Base-by-base conservation (phyloP, 2,797 vertebrate genomes). In the Zalophus californianus region DNA sequence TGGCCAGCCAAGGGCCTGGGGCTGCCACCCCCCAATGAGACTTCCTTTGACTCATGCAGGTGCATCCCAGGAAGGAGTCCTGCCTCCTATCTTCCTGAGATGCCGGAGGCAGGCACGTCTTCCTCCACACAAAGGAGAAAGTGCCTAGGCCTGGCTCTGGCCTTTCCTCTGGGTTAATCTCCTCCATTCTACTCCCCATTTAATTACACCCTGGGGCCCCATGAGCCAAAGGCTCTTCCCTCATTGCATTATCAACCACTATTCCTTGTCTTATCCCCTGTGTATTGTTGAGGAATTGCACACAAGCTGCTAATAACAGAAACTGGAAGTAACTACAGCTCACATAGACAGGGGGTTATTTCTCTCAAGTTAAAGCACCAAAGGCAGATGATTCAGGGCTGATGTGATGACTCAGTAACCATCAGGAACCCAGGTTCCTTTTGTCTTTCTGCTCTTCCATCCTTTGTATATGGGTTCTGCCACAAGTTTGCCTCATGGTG, bases 231-330 rank as follows among this genome's bases (percentile, higher is more conserved):
- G 60, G 66, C 78, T 58, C 25, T 38, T 35, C 25, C 60, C 56
- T 54, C 50, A 0, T 1, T 21, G 44, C 0, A 0, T 41, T 18
- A 20, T 41, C 62, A 58, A 8, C 64, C 2, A 0, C 75, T 12
- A 1, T 9, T 48, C 66, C 82, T 82, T 29, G 7, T 13, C n/a
- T 0, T 14, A 0, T 32, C 44, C 58, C 75, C 18, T 2, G 35
- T 44, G 82, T 50, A 5, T 20, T 79, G 14, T 20, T 23, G 41
- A 62, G 58, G 48, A 29, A 16, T 21, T 66, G 62, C 41, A 8
- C 56, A 14, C 32, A 29, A 32, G 66, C 41, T 9, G 38, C 56
- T 29, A 7, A 54, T 27, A 8, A 32, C 18, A 25, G 70, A 93
- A 72, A 32, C 68, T 48, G 48, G 38, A 64, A 50, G 32, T n/a